phyloP scores from a whole-genome alignment of 2,113 vertebrate species.

The Apteryx owenii region DNA sequence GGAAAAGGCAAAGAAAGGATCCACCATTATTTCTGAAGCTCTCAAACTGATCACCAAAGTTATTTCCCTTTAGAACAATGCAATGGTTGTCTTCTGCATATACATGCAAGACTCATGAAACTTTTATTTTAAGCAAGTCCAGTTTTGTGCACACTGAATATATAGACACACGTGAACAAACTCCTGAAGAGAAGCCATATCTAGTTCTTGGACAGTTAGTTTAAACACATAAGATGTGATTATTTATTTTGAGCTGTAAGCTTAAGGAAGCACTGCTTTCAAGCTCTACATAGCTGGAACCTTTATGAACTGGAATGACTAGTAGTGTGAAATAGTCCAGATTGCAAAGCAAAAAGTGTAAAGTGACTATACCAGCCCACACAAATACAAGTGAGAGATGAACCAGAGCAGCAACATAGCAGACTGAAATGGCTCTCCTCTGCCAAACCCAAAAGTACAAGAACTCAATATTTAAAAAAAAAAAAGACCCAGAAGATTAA shows the following conservation, averaged over 20 bases:
- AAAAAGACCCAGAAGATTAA: not conserved
- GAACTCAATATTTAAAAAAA: not conserved
- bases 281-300: not conserved
- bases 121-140: not conserved
- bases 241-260: not conserved
- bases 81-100: fast-evolving
- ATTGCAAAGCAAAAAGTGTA: not conserved
- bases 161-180: fast-evolving
- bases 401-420: not conserved
- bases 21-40: not conserved
- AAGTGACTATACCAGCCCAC: not conserved
- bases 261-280: not conserved
- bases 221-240: not conserved
- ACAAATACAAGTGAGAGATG: not conserved
- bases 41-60: not conserved
- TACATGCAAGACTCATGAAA: not conserved
- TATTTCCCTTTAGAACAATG: not conserved
- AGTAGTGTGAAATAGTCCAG: not conserved
- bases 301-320: not conserved
- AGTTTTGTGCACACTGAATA: not conserved
- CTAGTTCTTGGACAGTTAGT: not conserved
- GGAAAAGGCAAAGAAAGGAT: not conserved
- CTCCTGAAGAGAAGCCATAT: not conserved
- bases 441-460: not conserved
- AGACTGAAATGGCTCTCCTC: not conserved